Conservation (phyloP, 2,888 invertebrate genomes). For the Parnassius apollo region DNA sequence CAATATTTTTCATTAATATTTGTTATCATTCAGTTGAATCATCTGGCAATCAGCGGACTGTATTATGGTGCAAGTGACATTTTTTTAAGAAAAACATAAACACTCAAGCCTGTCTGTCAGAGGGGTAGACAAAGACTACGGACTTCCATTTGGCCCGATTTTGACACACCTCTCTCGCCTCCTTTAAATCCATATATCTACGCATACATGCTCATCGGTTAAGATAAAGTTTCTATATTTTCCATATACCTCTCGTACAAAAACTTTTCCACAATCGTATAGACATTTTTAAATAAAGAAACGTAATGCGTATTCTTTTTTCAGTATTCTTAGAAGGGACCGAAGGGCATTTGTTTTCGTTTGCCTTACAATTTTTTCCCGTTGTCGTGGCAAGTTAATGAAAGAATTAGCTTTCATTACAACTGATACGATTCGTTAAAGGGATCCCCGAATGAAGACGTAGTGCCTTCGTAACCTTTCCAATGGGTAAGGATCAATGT, state of each 20-base stretch:
- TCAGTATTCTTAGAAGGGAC: slow-evolving; percentile 19
- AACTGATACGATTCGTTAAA: slow-evolving; percentile 78
- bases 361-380: slow-evolving; percentile 67
- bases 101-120: too few species aligned
- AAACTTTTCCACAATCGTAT: not conserved
- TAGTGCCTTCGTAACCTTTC: slow-evolving; percentile 72
- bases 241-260: not conserved
- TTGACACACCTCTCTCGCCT: too few species aligned
- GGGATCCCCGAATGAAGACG: slow-evolving; percentile 77
- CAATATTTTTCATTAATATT: too few species aligned
- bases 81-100: too few species aligned
- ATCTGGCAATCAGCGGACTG: too few species aligned
- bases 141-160: too few species aligned
- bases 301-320: slow-evolving; percentile 8
- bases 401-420: slow-evolving; percentile 82
- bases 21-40: too few species aligned
- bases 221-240: not conserved
- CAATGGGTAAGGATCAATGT: slow-evolving; percentile 63
- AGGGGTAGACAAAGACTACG: too few species aligned
- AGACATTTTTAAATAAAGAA: slow-evolving; percentile 14
- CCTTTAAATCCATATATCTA: too few species aligned
- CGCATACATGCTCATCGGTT: too few species aligned
- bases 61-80: too few species aligned
- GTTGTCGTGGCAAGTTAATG: slow-evolving; percentile 78
- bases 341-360: slow-evolving; percentile 59